Evolutionary conservation across 2,888 invertebrate species (phyloP), one percentile per base, ranked within the genome.

Genomic region (Leptothorax acervorum): DNA sequence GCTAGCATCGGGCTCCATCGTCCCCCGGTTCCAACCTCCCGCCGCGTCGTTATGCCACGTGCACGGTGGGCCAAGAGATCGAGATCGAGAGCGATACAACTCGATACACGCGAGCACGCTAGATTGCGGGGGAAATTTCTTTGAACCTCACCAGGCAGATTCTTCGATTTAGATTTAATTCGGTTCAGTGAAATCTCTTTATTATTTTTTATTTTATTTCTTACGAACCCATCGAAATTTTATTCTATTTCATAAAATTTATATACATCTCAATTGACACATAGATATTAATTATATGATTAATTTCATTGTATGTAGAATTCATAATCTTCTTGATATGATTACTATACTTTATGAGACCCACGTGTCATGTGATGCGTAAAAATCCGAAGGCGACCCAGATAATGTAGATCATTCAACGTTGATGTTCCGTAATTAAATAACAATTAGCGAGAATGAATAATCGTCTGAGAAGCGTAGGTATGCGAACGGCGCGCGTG

Each of bases 41-140:
- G 81, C 55, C 81, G 88, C 23, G 83, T 81, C 82, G 76, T 78
- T 76, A 66, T 66, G 42, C 65, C 87, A 82, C 88, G 88, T 82
- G 85, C 73, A 63, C 70, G 39, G 60, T 8, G 42, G 63, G 51
- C 71, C 79, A 60, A 35, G 71, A 31, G 48, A 45, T 48, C 66
- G 45, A 73, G 60, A 81, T 81, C 35, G 60, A 81, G 57, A 31
- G 23, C 57, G 78, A 35, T 73, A 51, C 39, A 45, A 45, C 39
- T 68, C 45, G 78, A 78, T 71, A 70, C 31, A 45, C 55, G 12
- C 60, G n/a, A 48, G 39, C 18, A 42, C 39, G 28, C 23, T 60
- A 42, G 42, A 78, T 23, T 66, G 66, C 42, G 28, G 28, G 31
- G 28, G 31, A 18, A 51, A 35, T 62, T 42, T 57, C 53, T 51